A percentile compares a stretch with the other conserved stretches of the same genome.
These are phyloP conservation scores for Porites divaricata DNA, from an alignment of 92 coral and sea anemone species.

Conservation along the genomic window DNA sequence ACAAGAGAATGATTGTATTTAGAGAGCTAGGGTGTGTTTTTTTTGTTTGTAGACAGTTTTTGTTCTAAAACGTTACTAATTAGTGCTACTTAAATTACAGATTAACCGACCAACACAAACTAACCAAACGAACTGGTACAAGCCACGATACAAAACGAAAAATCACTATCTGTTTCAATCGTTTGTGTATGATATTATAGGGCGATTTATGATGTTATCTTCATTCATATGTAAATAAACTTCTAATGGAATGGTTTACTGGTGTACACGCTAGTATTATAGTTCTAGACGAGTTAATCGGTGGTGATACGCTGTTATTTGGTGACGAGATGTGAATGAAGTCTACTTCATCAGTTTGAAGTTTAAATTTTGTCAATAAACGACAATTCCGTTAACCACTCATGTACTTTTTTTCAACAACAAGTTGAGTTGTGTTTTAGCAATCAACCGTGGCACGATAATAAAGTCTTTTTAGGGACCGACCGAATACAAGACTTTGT, in stretches of 20 bases:
- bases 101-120: constrained; percentile 44
- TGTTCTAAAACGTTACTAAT: constrained; percentile 39
- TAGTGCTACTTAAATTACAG: constrained; percentile 1
- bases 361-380: constrained; percentile 56
- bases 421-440: constrained; percentile 7
- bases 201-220: constrained; percentile 77
- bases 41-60: constrained; percentile 40
- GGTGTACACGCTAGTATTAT: constrained; percentile 44
- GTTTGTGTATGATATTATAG: constrained; percentile 83
- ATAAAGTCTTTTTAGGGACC: not conserved
- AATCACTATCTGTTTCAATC: constrained; percentile 31
- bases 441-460: not conserved
- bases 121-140: constrained; percentile 39
- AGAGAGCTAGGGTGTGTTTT: constrained; percentile 39
- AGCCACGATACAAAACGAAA: constrained; percentile 17
- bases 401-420: constrained; percentile 15
- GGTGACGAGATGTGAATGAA: constrained; percentile 58
- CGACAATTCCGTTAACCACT: constrained; percentile 40
- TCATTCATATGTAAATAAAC: constrained; percentile 95
- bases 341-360: constrained; percentile 42
- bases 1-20: constrained; percentile 24
- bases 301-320: constrained; percentile 28
- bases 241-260: constrained; percentile 66
- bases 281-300: constrained; percentile 32
- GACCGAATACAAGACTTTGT: too few species aligned